Evolutionary conservation across 2,113 vertebrate species (phyloP), one percentile per base, ranked within the genome.

Genomic region (Microtus pennsylvanicus): DNA sequence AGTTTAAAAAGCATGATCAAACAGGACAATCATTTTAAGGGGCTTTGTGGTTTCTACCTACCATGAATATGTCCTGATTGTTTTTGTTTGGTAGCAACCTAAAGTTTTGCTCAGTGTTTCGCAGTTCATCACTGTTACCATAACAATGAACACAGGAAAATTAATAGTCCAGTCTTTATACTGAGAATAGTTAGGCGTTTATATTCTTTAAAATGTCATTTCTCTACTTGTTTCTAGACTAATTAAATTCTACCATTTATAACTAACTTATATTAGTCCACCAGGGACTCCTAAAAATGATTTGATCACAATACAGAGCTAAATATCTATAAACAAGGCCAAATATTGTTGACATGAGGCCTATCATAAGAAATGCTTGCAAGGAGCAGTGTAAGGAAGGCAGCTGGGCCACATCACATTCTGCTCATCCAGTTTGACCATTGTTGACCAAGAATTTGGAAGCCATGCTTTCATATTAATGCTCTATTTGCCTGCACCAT

Each of bases 371-470:
- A 92, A 90, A 45, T 4, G 38, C 61, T 91, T 94, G 70, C 19
- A 35, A 91, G 85, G 24, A 89, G 38, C 74, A 17, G 24, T 22
- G 16, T 2, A 1, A 94, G 50, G n/a, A 65, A 61, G 91, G 85
- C 97, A 96, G 97, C 96, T 96, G 95, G 78, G 14, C 38, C 4
- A 0, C n/a, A 42, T 94, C 70, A 77, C 35, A 91, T 89, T 94
- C 96, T 96, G 93, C 38, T 97, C 80, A 45, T 96, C 87, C 78
- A 93, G 14, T 72, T 85, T 94, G 90, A 96, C 74, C 93, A 91
- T 0, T 35, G 86, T 47, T 88, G 87, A 97, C 42, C 78, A 90
- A 33, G 52, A 72, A 89, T 95, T 93, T 77, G 70, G 91, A 96
- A 95, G 87, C 87, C 87, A 87, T 55, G 87, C 65, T 96, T 94